These are phyloP conservation scores for Oncorhynchus masou DNA, from an alignment of 2,113 vertebrate genomes.

Conservation along the genomic window DNA sequence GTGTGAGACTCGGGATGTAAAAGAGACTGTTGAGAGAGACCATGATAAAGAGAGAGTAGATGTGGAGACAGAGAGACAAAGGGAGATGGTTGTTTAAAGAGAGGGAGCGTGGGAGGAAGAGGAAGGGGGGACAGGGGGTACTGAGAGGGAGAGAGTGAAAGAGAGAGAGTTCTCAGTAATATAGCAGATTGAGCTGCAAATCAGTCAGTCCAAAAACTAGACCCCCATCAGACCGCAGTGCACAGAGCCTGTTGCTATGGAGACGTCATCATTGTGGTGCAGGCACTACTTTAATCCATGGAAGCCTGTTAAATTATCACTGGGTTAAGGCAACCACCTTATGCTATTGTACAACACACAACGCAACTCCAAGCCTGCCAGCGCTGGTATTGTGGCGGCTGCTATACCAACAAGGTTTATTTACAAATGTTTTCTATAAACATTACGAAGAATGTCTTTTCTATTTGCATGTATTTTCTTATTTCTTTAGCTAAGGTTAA, in stretches of 20 bases:
- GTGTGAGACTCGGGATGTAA: not conserved
- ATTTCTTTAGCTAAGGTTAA: not conserved
- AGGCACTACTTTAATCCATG: conserved; percentile 71
- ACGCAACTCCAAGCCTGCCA: conserved; percentile 35
- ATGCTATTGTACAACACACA: conserved; percentile 66
- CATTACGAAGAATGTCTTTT: not conserved
- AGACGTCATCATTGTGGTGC: conserved; percentile 69
- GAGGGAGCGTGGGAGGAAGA: too few relatives aligned
- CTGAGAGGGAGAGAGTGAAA: conserved; percentile 12
- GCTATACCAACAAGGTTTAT: conserved; percentile 41
- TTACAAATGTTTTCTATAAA: conserved; percentile 34
- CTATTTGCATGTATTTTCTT: conserved; percentile 2
- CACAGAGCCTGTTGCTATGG: conserved; percentile 77
- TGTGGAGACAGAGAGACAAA: not conserved
- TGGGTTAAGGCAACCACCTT: conserved; percentile 59
- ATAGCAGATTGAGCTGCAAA: conserved; percentile 69
- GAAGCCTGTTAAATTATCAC: conserved; percentile 68
- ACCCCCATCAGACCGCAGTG: conserved; percentile 46
- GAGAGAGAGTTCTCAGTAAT: conserved; percentile 41
- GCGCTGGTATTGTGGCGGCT: conserved; percentile 56
- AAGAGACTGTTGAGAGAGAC: not conserved
- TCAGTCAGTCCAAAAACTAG: conserved; percentile 70
- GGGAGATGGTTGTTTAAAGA: too few relatives aligned
- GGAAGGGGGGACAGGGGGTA: conserved; percentile 10
- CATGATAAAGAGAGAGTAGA: not conserved